Percentiles rank a stretch among this genome's conserved stretches.
These are phyloP conservation scores for Ostrea denselamellosa DNA, from an alignment of 1,140 invertebrate genomes.

Conservation along the genomic window DNA sequence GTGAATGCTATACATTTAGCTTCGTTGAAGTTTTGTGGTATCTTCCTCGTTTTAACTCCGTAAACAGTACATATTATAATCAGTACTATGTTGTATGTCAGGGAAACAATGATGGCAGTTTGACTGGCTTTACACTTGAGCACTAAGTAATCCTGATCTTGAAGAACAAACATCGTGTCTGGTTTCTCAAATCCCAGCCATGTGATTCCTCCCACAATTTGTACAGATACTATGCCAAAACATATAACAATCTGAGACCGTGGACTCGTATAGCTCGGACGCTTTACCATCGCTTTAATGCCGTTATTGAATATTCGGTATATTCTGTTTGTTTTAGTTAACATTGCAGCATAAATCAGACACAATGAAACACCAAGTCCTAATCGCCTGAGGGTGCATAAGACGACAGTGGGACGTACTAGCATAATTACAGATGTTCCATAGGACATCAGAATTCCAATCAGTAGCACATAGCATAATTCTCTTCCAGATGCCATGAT, in stretches of 20 bases:
- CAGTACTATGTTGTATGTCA: conserved; percentile 88
- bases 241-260: conserved; percentile 96
- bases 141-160: conserved; percentile 78
- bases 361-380: conserved; percentile 85
- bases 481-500: conserved; percentile 79
- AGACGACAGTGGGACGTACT: conserved; percentile 81
- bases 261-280: conserved; percentile 96
- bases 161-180: conserved; percentile 67
- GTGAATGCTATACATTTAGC: conserved; percentile 96
- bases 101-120: conserved; percentile 86
- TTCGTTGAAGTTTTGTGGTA: conserved; percentile 97
- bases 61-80: conserved; percentile 87
- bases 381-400: conserved; percentile 83
- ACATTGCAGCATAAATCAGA: conserved; percentile 87
- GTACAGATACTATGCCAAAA: conserved; percentile 84
- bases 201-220: conserved; percentile 79
- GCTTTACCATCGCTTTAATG: conserved; percentile 89
- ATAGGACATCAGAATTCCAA: conserved; percentile 77
- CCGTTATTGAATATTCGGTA: conserved; percentile 86
- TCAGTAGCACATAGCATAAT: conserved; percentile 77
- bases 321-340: conserved; percentile 89
- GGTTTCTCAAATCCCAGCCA: conserved; percentile 83
- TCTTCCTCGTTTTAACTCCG: conserved; percentile 91
- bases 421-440: conserved; percentile 76
- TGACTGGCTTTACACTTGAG: conserved; percentile 86